These are phyloP conservation scores for Cataglyphis livida DNA, from an alignment of 2,888 invertebrate genomes.

Conservation along the genomic window DNA sequence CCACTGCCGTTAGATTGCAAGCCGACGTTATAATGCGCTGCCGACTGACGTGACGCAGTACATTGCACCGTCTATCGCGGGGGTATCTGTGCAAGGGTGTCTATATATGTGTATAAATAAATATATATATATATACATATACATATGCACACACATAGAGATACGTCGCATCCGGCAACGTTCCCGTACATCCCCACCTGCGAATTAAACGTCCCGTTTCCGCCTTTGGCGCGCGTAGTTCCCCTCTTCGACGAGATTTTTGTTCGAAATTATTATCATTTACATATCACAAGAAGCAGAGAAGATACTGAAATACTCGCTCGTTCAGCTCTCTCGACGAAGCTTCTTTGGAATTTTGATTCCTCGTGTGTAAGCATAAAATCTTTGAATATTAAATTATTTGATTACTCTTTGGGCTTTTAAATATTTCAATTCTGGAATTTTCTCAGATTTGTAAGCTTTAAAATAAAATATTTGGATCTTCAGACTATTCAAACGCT, in stretches of 20 bases:
- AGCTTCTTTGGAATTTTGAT: background rate
- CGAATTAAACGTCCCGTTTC: conserved; percentile 26
- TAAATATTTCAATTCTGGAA: background rate
- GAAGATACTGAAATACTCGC: background rate
- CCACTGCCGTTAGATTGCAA: conserved; percentile 64
- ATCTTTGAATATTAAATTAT: background rate
- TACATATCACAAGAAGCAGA: background rate
- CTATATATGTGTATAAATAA: background rate
- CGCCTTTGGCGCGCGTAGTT: background rate
- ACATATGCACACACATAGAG: no score
- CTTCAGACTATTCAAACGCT: no score
- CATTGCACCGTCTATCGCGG: conserved; percentile 48
- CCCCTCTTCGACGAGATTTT: background rate
- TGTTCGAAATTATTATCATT: conserved; percentile 6
- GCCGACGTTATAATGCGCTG: conserved; percentile 61
- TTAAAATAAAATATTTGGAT: background rate
- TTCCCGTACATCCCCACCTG: background rate
- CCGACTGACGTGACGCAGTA: conserved; percentile 57
- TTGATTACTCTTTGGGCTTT: background rate
- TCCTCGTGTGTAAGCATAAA: background rate
- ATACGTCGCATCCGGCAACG: no score
- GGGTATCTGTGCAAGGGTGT: background rate
- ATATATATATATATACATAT: no score
- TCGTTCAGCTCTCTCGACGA: background rate
- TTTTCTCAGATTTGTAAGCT: background rate